Conservation (phyloP, 2,797 vertebrate genomes). For the Mormyrus hasselquistii region DNA sequence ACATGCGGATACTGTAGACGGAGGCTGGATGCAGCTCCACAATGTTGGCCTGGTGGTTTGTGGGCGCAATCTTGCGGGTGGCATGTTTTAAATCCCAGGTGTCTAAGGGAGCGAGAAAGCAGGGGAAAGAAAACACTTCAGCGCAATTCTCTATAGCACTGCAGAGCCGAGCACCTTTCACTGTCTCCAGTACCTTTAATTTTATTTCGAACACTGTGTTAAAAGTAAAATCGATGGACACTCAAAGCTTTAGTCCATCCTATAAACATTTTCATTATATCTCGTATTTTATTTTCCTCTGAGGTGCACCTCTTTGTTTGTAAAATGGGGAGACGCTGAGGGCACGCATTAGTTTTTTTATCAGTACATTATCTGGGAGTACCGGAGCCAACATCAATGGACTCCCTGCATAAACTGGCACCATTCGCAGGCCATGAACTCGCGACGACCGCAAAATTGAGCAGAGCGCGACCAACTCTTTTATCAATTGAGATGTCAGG, state of each 20-base stretch:
- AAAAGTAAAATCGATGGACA: constrained; percentile 2
- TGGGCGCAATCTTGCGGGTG: constrained; percentile 93
- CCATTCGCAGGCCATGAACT: background rate
- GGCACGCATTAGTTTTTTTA: background rate
- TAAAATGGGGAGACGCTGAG: background rate
- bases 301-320: background rate
- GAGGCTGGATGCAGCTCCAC: constrained; percentile 94
- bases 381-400: background rate
- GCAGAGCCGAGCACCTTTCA: background rate
- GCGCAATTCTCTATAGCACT: background rate
- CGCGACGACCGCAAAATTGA: background rate
- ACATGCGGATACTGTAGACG: constrained; percentile 98
- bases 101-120: constrained; percentile 55
- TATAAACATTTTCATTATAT: constrained; percentile 1
- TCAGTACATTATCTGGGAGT: background rate
- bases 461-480: background rate
- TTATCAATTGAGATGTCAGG: background rate
- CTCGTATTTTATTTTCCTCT: background rate
- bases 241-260: background rate
- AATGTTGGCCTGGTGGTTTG: constrained; percentile 97
- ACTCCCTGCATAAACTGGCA: background rate
- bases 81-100: constrained; percentile 95
- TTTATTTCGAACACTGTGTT: background rate
- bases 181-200: background rate
- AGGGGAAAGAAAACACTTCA: background rate